phyloP scores from a whole-genome alignment of 2,888 invertebrate species.

The Chalcosyrphus nemorum region DNA sequence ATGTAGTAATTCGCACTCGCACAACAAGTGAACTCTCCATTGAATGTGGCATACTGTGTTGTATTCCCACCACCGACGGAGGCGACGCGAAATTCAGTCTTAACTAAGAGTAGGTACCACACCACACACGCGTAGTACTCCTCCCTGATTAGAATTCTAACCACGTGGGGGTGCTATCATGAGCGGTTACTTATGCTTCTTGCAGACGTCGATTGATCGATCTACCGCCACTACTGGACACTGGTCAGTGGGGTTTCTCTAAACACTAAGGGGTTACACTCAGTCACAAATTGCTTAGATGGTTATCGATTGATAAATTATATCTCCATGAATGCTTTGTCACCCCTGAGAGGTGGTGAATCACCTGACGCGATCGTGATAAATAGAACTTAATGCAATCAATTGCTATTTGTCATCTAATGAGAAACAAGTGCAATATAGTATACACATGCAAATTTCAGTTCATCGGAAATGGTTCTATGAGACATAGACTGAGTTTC shows the following conservation, averaged over 20 bases:
- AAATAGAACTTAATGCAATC: background rate
- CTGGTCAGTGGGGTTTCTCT: slow-evolving; percentile 42
- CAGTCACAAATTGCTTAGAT: background rate
- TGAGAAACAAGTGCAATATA: background rate
- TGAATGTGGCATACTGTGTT: slow-evolving; percentile 2
- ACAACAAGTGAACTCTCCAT: slow-evolving; percentile 59
- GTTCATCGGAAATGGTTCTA: slow-evolving; percentile 5
- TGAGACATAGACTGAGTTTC: background rate
- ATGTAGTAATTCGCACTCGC: slow-evolving; percentile 49
- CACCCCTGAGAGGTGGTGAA: slow-evolving; percentile 5
- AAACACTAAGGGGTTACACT: slow-evolving; percentile 1
- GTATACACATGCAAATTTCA: background rate
- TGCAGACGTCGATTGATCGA: slow-evolving; percentile 46
- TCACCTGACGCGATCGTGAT: slow-evolving; percentile 24
- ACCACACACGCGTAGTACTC: slow-evolving; percentile 23
- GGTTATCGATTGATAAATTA: background rate
- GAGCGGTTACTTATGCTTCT: slow-evolving; percentile 59
- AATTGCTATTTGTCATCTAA: slow-evolving; percentile 6
- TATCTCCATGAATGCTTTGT: background rate
- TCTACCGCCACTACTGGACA: slow-evolving; percentile 41
- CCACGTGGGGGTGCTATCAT: slow-evolving; percentile 48
- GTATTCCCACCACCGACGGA: slow-evolving; percentile 36
- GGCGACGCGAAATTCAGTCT: slow-evolving; percentile 41
- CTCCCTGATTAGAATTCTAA: slow-evolving; percentile 49
- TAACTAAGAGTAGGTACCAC: slow-evolving; percentile 5